phyloP scores from a whole-genome alignment of 2,888 invertebrate genomes.

The Drosophila niveifrons region DNA sequence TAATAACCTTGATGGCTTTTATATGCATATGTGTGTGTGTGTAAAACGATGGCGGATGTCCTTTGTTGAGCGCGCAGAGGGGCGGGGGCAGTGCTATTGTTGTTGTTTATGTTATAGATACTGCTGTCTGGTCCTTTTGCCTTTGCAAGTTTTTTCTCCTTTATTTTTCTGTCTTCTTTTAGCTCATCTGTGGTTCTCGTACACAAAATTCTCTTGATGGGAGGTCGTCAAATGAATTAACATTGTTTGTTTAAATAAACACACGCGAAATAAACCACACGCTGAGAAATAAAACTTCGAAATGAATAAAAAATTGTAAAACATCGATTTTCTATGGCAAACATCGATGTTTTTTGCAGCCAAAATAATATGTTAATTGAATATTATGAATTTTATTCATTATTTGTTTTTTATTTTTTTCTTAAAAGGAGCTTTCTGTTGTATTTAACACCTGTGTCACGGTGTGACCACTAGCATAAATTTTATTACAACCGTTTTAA shows the following conservation, averaged over 20 bases:
- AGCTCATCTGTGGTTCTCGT: conserved; percentile 9
- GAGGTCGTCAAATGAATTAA: conserved; percentile 6
- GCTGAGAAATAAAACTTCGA: conserved; percentile 44
- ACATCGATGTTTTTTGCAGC: neutral
- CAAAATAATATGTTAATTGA: neutral
- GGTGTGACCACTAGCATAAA: neutral
- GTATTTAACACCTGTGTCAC: neutral
- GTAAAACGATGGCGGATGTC: conserved; percentile 34
- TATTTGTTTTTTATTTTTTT: neutral
- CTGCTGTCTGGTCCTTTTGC: conserved; percentile 40
- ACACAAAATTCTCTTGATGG: conserved; percentile 1
- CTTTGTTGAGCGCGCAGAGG: conserved; percentile 16
- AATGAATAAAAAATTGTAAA: conserved; percentile 48
- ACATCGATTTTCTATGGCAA: neutral
- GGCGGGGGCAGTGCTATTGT: conserved; percentile 53
- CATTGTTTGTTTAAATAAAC: conserved; percentile 32
- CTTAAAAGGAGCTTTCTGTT: neutral
- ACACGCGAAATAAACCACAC: conserved; percentile 38
- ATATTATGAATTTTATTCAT: neutral
- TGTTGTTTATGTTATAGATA: conserved; percentile 73
- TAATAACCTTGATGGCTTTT: conserved; percentile 53
- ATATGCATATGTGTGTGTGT: neutral
- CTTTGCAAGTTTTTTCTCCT: conserved; percentile 8
- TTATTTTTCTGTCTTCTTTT: neutral
- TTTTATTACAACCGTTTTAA: neutral